Conservation (phyloP, 2,888 invertebrate species). For the Cotesia congregata region DNA sequence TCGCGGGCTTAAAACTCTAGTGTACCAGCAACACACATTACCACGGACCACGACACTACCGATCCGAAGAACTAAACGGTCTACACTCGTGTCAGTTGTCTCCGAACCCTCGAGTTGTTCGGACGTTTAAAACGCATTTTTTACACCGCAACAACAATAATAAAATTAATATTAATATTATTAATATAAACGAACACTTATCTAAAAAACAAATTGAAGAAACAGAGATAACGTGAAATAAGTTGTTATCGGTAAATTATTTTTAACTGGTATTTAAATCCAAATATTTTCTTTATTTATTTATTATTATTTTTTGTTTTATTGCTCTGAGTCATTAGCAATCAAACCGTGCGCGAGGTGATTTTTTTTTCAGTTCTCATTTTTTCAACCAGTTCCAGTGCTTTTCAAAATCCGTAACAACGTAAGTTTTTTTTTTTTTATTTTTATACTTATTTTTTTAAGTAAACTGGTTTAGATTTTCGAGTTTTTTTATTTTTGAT, state of each 20-base stretch:
- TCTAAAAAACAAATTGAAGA: too few relatives aligned
- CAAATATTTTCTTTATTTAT: background rate
- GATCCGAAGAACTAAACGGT: conserved; percentile 56
- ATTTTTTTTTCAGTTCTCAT: background rate
- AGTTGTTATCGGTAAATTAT: background rate
- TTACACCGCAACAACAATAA: background rate
- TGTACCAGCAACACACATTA: conserved; percentile 11
- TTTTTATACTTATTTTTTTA: background rate
- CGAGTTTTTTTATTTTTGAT: too few relatives aligned
- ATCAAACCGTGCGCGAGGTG: background rate
- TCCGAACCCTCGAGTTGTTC: conserved; percentile 67
- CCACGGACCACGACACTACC: conserved; percentile 43
- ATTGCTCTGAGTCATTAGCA: background rate
- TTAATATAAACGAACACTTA: too few relatives aligned
- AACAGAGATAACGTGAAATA: background rate
- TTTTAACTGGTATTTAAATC: background rate
- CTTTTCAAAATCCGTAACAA: background rate
- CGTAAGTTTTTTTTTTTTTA: conserved; percentile 9
- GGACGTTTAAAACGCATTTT: conserved; percentile 57
- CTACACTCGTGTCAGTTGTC: conserved; percentile 64
- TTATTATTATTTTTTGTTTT: conserved; percentile 6
- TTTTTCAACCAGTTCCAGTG: too few relatives aligned
- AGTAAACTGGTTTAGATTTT: too few relatives aligned
- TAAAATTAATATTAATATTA: background rate
- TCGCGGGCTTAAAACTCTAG: conserved; percentile 11